phyloP scores from a whole-genome alignment of 2,888 invertebrate genomes.

The Nomada ferruginata region DNA sequence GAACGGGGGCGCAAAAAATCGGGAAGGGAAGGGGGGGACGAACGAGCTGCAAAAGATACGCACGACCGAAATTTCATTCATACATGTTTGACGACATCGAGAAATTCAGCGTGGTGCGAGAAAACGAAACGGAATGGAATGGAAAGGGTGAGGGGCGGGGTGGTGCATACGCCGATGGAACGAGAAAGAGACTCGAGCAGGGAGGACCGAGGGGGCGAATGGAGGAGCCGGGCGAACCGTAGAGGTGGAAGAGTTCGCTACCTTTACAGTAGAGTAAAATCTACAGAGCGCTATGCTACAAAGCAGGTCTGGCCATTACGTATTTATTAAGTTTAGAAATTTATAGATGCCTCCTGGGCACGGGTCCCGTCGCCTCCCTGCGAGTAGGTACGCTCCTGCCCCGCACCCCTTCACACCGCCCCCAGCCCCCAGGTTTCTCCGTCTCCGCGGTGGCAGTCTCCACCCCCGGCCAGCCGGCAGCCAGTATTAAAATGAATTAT shows the following conservation, averaged over 20 bases:
- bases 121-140: constrained; percentile 18
- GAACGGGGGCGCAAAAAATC: background rate
- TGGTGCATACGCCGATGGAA: background rate
- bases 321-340: constrained; percentile 84
- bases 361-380: constrained; percentile 73
- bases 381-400: constrained; percentile 64
- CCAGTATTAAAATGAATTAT: constrained; percentile 87
- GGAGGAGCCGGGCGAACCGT: constrained; percentile 34
- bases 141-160: constrained; percentile 28
- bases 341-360: constrained; percentile 83
- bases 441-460: constrained; percentile 69
- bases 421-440: constrained; percentile 55
- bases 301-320: constrained; percentile 83
- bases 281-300: constrained; percentile 79
- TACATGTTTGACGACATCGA: constrained; percentile 70
- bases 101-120: constrained; percentile 47
- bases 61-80: constrained; percentile 61
- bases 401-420: constrained; percentile 43
- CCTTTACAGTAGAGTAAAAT: constrained; percentile 75
- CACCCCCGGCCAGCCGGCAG: constrained; percentile 78
- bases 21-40: too few relatives aligned
- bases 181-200: constrained; percentile 15
- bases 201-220: constrained; percentile 24
- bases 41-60: constrained; percentile 21
- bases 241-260: constrained; percentile 60